Evolutionary conservation across 2,888 invertebrate genomes (phyloP).

Genomic region (Nephrotoma flavescens): DNA sequence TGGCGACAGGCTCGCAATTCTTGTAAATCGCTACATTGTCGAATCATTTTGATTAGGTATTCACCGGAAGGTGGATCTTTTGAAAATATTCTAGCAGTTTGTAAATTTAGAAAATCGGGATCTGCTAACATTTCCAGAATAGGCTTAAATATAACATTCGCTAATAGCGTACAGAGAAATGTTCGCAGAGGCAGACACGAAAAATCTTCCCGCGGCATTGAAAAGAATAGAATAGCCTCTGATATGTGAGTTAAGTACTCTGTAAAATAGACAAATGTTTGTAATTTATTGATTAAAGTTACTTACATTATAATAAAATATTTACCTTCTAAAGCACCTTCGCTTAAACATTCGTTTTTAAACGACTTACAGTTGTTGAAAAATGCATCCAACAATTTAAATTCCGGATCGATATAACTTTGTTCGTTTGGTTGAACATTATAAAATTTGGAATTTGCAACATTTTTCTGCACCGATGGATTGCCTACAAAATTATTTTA

Average conservation of each 20-base stretch:
- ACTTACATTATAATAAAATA: not conserved
- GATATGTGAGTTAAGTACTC: slow-evolving; percentile 15
- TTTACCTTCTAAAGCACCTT: slow-evolving; percentile 15
- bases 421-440: slow-evolving; percentile 12
- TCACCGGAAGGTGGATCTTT: slow-evolving; percentile 16
- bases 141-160: slow-evolving; percentile 15
- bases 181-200: slow-evolving; percentile 15
- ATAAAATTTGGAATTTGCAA: slow-evolving; percentile 16
- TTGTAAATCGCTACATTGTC: slow-evolving; percentile 15
- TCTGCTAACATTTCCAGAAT: slow-evolving; percentile 14
- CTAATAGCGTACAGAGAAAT: slow-evolving; percentile 15
- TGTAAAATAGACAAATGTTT: slow-evolving; percentile 5
- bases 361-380: slow-evolving; percentile 14
- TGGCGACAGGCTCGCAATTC: slow-evolving; percentile 16
- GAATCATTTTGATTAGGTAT: slow-evolving; percentile 14
- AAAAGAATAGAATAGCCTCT: slow-evolving; percentile 16
- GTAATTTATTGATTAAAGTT: not conserved
- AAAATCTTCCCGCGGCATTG: slow-evolving; percentile 16
- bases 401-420: slow-evolving; percentile 12
- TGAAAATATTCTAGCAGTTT: slow-evolving; percentile 15
- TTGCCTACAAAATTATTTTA: not conserved
- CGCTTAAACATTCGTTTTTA: slow-evolving; percentile 14
- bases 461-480: slow-evolving; percentile 11
- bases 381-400: slow-evolving; percentile 15
- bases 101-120: slow-evolving; percentile 17